These are phyloP conservation scores for Astyanax mexicanus DNA, from an alignment of 2,797 vertebrate species.

Conservation along the genomic window DNA sequence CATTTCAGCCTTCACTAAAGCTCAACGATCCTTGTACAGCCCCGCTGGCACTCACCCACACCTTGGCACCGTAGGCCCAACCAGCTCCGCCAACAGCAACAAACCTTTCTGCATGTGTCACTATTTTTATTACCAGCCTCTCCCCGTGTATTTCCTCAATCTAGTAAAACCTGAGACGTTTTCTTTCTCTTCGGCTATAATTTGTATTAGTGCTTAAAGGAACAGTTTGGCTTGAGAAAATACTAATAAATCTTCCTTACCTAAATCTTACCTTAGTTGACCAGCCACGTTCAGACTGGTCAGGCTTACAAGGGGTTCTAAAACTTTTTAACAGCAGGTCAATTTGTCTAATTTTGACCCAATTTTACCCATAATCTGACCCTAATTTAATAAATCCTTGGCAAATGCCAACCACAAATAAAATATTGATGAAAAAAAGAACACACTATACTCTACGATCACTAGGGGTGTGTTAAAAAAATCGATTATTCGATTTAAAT, in stretches of 20 bases:
- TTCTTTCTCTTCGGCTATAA: background rate
- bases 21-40: conserved; percentile 18
- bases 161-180: background rate
- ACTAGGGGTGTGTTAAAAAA: too few species aligned
- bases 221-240: background rate
- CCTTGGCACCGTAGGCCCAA: background rate
- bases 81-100: conserved; percentile 13
- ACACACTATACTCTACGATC: too few species aligned
- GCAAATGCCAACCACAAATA: too few species aligned
- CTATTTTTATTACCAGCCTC: conserved; percentile 5
- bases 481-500: too few species aligned
- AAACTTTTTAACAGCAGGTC: too few species aligned
- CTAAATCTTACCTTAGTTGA: background rate
- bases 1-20: conserved; percentile 41
- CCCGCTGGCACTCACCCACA: background rate
- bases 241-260: background rate
- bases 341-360: too few species aligned
- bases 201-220: background rate
- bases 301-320: background rate
- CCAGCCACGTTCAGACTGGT: background rate
- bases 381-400: too few species aligned
- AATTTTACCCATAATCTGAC: too few species aligned
- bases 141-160: conserved; percentile 1
- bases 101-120: conserved; percentile 6
- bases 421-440: too few species aligned